These are phyloP conservation scores for Ectemnius cavifrons DNA, from an alignment of 2,888 invertebrate species.

Conservation along the genomic window DNA sequence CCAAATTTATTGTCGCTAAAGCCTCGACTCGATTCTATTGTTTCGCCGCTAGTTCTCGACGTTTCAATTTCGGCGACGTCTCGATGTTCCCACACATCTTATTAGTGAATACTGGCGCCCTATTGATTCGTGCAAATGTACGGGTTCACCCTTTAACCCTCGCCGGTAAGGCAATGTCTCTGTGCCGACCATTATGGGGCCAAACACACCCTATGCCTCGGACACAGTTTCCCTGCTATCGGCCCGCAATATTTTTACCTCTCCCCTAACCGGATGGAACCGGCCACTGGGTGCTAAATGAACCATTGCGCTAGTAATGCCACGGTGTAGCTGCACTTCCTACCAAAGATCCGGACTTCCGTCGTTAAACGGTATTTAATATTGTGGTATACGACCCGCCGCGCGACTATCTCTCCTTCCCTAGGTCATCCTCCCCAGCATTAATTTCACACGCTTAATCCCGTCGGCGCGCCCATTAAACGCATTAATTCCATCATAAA, in stretches of 20 bases:
- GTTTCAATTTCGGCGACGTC: slow-evolving; percentile 20
- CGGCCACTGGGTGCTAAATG: slow-evolving; percentile 59
- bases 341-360: slow-evolving; percentile 58
- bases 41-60: slow-evolving; percentile 9
- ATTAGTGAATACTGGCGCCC: slow-evolving; percentile 29
- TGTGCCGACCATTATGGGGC: slow-evolving; percentile 39
- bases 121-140: slow-evolving; percentile 41
- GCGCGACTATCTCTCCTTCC: slow-evolving; percentile 34
- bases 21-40: slow-evolving; percentile 19
- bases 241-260: slow-evolving; percentile 58
- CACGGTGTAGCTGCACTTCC: slow-evolving; percentile 53
- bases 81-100: slow-evolving; percentile 22
- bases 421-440: slow-evolving; percentile 27
- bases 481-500: neutral
- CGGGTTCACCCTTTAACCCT: slow-evolving; percentile 23
- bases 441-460: slow-evolving; percentile 13
- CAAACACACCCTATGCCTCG: slow-evolving; percentile 38
- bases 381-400: slow-evolving; percentile 31
- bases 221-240: slow-evolving; percentile 51
- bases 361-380: slow-evolving; percentile 57
- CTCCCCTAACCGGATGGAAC: slow-evolving; percentile 61
- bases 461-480: neutral
- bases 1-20: slow-evolving; percentile 39
- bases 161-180: slow-evolving; percentile 16
- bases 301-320: slow-evolving; percentile 57